phyloP scores from a whole-genome alignment of 1,140 invertebrate genomes.

The Rhyzopertha dominica region DNA sequence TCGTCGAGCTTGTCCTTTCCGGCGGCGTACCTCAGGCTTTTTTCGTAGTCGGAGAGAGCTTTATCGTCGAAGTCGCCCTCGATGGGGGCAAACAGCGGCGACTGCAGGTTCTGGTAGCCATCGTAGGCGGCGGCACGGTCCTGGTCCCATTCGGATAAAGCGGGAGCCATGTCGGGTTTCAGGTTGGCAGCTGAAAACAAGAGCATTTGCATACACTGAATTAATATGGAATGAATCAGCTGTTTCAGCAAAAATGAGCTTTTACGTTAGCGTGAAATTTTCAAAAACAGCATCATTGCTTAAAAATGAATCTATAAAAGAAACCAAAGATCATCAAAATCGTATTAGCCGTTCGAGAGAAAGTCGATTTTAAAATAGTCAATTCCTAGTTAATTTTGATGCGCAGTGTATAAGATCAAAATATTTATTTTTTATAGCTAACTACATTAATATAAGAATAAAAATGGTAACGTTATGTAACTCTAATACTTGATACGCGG shows the following conservation, averaged over 20 bases:
- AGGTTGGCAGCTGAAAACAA: too few species aligned
- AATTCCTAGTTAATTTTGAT: neutral
- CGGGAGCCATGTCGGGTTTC: too few species aligned
- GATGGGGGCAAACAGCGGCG: too few species aligned
- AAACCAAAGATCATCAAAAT: too few species aligned
- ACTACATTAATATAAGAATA: neutral
- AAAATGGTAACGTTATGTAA: neutral
- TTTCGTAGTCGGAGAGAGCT: conserved; percentile 40
- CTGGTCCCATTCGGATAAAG: conserved; percentile 28
- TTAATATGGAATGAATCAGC: too few species aligned
- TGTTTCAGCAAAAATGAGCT: too few species aligned
- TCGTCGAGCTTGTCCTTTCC: conserved; percentile 42
- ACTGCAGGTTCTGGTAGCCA: too few species aligned
- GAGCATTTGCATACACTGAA: too few species aligned
- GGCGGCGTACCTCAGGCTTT: conserved; percentile 38
- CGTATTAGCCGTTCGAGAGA: too few species aligned
- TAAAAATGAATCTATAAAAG: neutral
- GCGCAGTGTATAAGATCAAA: neutral
- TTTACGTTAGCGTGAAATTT: neutral
- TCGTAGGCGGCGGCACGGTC: too few species aligned
- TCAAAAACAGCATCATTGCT: neutral
- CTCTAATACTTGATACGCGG: conserved; percentile 2
- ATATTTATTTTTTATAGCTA: neutral
- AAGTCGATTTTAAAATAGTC: neutral
- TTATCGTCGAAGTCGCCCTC: conserved; percentile 35